Evolutionary conservation across 2,797 vertebrate genomes (phyloP).

Genomic region (Phataginus tetradactyla): DNA sequence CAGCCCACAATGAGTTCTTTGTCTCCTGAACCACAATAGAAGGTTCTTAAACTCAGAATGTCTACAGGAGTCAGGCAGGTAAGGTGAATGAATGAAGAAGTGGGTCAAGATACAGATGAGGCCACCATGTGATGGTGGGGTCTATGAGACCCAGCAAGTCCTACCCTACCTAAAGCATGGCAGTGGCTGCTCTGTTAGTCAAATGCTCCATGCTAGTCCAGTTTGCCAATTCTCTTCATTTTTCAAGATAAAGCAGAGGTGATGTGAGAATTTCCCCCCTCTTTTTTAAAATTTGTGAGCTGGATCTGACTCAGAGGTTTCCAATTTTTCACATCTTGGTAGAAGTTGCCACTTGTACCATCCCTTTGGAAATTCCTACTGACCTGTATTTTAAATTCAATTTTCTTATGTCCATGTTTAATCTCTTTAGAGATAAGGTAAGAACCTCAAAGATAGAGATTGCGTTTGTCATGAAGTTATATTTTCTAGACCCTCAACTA

Average conservation of each 20-base stretch:
- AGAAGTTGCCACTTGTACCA: neutral
- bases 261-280: neutral
- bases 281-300: neutral
- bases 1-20: neutral
- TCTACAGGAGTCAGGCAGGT: neutral
- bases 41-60: neutral
- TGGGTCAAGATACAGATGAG: neutral
- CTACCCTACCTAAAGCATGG: neutral
- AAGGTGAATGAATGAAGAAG: neutral
- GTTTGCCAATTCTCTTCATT: neutral
- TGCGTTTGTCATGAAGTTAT: neutral
- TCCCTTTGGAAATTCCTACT: neutral
- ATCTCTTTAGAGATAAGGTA: neutral
- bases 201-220: neutral
- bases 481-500: neutral
- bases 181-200: neutral
- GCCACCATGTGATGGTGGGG: neutral
- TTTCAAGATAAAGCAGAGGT: slow-evolving; percentile 9
- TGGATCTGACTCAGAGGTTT: neutral
- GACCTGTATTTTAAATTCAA: neutral
- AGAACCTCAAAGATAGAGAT: neutral
- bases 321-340: neutral
- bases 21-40: neutral
- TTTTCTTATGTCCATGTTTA: neutral
- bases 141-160: neutral